Percentiles rank a stretch among this genome's conserved stretches.
Conservation (phyloP, 1,140 invertebrate genomes). For the Halotydeus destructor region DNA sequence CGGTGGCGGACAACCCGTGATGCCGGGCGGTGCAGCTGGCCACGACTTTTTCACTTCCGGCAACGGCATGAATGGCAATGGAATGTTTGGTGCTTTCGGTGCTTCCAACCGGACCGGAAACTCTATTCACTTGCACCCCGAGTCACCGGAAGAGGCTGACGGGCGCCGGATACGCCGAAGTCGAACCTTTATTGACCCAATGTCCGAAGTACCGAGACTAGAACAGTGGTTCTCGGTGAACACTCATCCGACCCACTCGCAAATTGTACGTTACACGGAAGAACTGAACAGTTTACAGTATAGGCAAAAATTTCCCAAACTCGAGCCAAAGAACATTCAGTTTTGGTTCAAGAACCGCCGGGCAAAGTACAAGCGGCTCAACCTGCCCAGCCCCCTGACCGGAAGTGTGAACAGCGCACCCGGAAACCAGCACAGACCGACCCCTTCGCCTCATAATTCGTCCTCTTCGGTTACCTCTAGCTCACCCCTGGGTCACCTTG, state of each 20-base stretch:
- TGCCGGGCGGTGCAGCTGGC: neutral
- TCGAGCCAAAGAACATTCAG: conserved; percentile 94
- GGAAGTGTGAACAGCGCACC: no score
- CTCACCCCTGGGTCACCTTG: no score
- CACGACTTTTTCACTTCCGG: neutral
- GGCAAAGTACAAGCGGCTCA: conserved; percentile 82
- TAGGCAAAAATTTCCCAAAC: conserved; percentile 78
- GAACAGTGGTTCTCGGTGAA: conserved; percentile 95
- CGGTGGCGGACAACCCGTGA: neutral
- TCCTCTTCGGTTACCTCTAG: no score
- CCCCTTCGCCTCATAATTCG: no score
- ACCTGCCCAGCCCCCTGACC: no score
- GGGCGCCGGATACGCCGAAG: conserved; percentile 35
- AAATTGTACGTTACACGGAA: conserved; percentile 89
- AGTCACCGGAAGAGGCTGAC: conserved; percentile 11
- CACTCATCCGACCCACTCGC: conserved; percentile 86
- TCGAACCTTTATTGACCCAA: conserved; percentile 94
- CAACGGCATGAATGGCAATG: no score
- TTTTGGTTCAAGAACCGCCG: conserved; percentile 72
- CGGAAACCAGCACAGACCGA: no score
- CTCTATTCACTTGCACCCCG: conserved; percentile 3
- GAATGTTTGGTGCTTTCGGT: neutral
- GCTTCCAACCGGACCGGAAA: neutral
- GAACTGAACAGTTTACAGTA: conserved; percentile 73
- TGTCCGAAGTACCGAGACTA: conserved; percentile 83